phyloP scores from a whole-genome alignment of 2,888 invertebrate genomes.

The Eilema griseolum region DNA sequence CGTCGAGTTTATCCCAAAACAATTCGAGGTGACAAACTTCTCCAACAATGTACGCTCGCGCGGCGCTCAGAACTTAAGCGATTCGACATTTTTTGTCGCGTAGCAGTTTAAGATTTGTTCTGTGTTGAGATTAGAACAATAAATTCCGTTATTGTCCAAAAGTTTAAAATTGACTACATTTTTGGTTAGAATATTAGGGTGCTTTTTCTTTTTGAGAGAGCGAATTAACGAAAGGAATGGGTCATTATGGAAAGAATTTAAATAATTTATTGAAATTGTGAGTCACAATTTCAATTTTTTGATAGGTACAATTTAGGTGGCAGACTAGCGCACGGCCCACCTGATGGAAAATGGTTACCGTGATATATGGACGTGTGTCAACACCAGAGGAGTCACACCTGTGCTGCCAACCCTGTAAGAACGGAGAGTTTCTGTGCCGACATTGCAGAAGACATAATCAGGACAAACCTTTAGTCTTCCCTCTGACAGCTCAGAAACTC shows the following conservation, averaged over 20 bases:
- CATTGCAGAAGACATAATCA: too few relatives aligned
- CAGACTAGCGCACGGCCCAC: too few relatives aligned
- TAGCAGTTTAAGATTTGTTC: conserved; percentile 38
- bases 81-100: conserved; percentile 46
- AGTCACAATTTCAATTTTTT: neutral
- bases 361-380: too few relatives aligned
- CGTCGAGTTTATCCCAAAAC: conserved; percentile 51
- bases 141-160: conserved; percentile 33
- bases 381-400: too few relatives aligned
- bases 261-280: neutral
- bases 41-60: conserved; percentile 53
- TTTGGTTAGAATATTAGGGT: conserved; percentile 19
- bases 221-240: neutral
- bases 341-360: too few relatives aligned
- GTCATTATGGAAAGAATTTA: neutral
- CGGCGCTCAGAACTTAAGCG: conserved; percentile 41
- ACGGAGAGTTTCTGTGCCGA: too few relatives aligned
- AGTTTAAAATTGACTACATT: conserved; percentile 43
- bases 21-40: conserved; percentile 60
- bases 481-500: too few relatives aligned
- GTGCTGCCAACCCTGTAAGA: too few relatives aligned
- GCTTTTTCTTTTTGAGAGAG: neutral
- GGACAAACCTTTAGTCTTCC: too few relatives aligned
- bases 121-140: conserved; percentile 31
- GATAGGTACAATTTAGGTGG: too few relatives aligned